These are phyloP conservation scores for Sarcophaga bullata DNA, from an alignment of 1,140 invertebrate genomes.

Conservation along the genomic window DNA sequence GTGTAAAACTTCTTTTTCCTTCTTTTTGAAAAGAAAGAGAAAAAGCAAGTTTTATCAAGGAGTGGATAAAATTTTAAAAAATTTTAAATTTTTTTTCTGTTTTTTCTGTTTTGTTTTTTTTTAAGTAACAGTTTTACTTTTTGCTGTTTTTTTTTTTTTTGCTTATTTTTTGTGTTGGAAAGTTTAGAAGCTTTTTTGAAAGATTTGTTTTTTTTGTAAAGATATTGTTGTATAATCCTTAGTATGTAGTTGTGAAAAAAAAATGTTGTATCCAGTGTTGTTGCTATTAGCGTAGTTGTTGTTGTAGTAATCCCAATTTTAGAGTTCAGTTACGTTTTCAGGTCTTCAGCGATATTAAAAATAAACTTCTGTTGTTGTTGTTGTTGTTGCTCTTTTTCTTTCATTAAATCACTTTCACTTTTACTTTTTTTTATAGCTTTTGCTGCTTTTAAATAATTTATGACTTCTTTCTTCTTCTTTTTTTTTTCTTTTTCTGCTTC, in stretches of 20 bases:
- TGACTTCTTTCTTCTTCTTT: background rate
- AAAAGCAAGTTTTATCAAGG: constrained; percentile 25
- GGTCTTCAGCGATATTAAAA: background rate
- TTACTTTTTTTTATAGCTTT: constrained; percentile 1
- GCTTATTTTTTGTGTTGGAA: background rate
- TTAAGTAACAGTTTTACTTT: too few species aligned
- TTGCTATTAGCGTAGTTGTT: background rate
- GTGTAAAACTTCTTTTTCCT: constrained; percentile 34
- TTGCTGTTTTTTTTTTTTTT: too few species aligned
- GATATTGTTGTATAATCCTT: too few species aligned
- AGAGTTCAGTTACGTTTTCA: background rate
- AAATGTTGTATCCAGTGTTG: too few species aligned
- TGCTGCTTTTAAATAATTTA: background rate
- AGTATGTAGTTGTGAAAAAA: too few species aligned
- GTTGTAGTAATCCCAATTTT: background rate
- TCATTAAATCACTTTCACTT: constrained; percentile 37
- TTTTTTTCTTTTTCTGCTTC: background rate
- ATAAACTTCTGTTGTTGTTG: constrained; percentile 9
- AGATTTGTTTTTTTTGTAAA: background rate
- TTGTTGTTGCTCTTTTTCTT: constrained; percentile 20
- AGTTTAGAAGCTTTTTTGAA: background rate
- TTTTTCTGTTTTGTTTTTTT: too few species aligned
- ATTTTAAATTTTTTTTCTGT: background rate
- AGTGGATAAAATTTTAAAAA: background rate
- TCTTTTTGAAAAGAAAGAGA: background rate